Conservation (phyloP, 2,888 invertebrate genomes). For the Metalampra italica region DNA sequence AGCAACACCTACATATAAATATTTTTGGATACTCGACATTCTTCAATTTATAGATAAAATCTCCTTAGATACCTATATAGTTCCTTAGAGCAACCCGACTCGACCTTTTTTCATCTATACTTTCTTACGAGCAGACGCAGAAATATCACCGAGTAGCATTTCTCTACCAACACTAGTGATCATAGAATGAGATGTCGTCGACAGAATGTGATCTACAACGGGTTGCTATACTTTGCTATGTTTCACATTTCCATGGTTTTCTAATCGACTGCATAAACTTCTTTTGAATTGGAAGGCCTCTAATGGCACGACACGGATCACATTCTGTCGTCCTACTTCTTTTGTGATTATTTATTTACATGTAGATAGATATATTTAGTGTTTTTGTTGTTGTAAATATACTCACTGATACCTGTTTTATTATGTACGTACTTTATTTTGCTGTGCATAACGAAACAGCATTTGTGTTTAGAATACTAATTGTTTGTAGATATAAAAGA, state of each 20-base stretch:
- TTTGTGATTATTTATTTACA: not conserved
- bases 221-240: not conserved
- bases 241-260: not conserved
- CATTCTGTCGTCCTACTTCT: not conserved
- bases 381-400: not conserved
- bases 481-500: constrained; percentile 18
- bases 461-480: constrained; percentile 22
- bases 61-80: no score
- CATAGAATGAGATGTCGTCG: not conserved
- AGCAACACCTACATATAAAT: no score
- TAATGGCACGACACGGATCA: not conserved
- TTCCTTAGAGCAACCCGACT: no score
- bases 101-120: no score
- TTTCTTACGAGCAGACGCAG: no score
- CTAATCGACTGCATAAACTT: not conserved
- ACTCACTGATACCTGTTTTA: not conserved
- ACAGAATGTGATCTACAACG: not conserved
- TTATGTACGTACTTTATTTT: constrained; percentile 8
- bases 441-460: constrained; percentile 27
- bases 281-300: not conserved
- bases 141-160: no score
- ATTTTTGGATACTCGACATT: no score
- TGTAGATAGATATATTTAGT: not conserved
- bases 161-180: no score
- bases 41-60: no score